These are phyloP conservation scores for Drosophila prostipennis DNA, from an alignment of 2,888 invertebrate genomes.

Conservation along the genomic window DNA sequence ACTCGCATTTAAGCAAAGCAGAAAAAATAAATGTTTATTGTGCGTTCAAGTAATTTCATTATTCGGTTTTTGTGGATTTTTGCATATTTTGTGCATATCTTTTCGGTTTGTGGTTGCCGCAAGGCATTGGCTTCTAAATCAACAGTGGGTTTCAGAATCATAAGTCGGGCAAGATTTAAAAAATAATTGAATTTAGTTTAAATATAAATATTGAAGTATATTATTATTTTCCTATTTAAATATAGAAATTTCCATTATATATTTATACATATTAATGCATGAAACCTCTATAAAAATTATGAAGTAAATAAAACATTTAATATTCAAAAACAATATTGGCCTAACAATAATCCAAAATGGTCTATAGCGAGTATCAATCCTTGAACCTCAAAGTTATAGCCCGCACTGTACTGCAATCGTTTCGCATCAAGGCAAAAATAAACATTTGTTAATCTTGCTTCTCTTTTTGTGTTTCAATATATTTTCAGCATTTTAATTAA, in stretches of 20 bases:
- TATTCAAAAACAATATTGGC: not conserved
- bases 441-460: constrained; percentile 24
- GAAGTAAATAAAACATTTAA: not conserved
- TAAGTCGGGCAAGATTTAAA: not conserved
- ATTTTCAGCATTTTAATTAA: constrained; percentile 34
- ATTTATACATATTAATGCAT: too few species aligned
- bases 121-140: constrained; percentile 15
- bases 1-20: constrained; percentile 21
- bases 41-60: constrained; percentile 54
- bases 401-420: constrained; percentile 5
- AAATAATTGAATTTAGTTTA: too few species aligned
- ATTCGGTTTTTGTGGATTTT: constrained; percentile 46
- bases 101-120: constrained; percentile 16
- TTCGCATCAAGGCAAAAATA: constrained; percentile 26
- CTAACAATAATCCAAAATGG: too few species aligned
- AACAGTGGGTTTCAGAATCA: constrained; percentile 11
- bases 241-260: too few species aligned
- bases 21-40: constrained; percentile 14
- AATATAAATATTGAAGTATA: too few species aligned
- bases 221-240: too few species aligned
- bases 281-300: too few species aligned
- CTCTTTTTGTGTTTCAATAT: constrained; percentile 17
- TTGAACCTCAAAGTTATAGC: not conserved
- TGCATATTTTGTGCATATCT: constrained; percentile 51
- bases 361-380: not conserved